These are phyloP conservation scores for Xerus inauris DNA, from an alignment of 2,113 vertebrate genomes.

Conservation along the genomic window DNA sequence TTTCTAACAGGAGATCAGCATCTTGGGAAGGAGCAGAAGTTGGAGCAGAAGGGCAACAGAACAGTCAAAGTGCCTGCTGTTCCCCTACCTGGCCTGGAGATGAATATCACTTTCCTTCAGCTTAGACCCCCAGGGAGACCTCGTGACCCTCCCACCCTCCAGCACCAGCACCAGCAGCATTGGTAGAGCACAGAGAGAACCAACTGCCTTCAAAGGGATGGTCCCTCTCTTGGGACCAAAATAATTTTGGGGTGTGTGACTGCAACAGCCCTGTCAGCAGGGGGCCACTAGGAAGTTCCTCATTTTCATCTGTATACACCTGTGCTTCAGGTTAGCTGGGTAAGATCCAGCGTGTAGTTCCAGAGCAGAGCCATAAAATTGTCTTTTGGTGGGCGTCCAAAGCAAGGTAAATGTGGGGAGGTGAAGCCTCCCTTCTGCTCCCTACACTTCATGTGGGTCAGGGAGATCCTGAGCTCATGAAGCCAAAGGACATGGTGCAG, in stretches of 20 bases:
- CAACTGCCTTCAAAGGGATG: neutral
- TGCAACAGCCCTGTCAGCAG: too few species aligned
- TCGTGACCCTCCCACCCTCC: neutral
- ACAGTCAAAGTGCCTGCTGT: too few species aligned
- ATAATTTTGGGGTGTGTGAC: too few species aligned
- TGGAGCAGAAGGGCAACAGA: too few species aligned
- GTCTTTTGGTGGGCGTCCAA: neutral
- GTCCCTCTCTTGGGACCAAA: too few species aligned
- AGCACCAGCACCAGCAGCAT: neutral
- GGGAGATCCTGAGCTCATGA: neutral
- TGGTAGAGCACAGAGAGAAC: neutral
- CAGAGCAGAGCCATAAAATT: too few species aligned
- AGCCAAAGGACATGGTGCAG: neutral
- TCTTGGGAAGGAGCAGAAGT: neutral
- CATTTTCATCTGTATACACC: neutral
- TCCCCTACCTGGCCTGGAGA: neutral
- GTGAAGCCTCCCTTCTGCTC: neutral
- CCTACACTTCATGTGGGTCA: neutral
- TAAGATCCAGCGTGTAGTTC: neutral
- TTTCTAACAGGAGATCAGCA: neutral
- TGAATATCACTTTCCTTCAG: neutral
- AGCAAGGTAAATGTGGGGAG: neutral
- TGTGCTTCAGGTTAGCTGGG: neutral
- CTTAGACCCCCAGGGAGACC: neutral
- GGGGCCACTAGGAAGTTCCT: neutral